Conservation (phyloP, 2,888 invertebrate species). For the Eumerus sabulonum region DNA sequence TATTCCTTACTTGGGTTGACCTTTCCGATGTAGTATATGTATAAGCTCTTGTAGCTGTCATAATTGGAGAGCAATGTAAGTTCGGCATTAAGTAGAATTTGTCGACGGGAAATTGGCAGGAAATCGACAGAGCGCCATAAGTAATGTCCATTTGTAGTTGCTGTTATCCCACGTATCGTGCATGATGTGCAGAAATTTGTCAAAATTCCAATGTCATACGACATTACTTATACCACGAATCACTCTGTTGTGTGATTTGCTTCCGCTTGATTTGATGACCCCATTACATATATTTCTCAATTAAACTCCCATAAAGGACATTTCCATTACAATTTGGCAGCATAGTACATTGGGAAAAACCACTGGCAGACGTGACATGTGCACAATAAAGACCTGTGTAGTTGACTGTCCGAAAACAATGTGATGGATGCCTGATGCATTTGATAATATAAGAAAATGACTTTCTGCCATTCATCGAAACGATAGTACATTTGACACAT, state of each 20-base stretch:
- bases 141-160: no score
- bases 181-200: no score
- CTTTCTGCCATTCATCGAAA: background rate
- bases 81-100: no score
- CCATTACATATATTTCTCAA: slow-evolving; percentile 4
- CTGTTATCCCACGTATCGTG: no score
- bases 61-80: no score
- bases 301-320: slow-evolving; percentile 6
- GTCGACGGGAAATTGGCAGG: no score
- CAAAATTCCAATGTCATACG: background rate
- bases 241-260: no score
- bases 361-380: background rate
- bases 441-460: slow-evolving; percentile 1
- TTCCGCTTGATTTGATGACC: background rate
- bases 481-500: background rate
- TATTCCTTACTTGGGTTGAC: no score
- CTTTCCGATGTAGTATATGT: no score
- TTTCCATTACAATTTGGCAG: background rate
- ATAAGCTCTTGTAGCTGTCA: no score
- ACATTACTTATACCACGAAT: background rate
- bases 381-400: slow-evolving; percentile 24
- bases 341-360: no score
- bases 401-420: slow-evolving; percentile 17
- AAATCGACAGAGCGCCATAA: no score
- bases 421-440: slow-evolving; percentile 41